phyloP scores from a whole-genome alignment of 2,113 vertebrate species.

The Poecile atricapillus region DNA sequence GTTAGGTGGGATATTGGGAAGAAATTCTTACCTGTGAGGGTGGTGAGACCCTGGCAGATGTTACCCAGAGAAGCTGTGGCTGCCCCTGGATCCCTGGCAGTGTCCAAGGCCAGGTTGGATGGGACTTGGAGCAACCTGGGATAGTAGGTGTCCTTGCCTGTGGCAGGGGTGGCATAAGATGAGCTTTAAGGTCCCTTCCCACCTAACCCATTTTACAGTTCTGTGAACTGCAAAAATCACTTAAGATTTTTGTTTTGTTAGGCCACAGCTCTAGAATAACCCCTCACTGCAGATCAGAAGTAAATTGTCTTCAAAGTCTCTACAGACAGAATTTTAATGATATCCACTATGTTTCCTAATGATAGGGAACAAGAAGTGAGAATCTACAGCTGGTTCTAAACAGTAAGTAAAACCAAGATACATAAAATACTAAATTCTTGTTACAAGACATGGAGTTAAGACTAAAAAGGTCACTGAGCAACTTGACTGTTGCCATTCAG shows the following conservation, averaged over 20 bases:
- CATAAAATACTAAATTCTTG: not conserved
- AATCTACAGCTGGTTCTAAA: not conserved
- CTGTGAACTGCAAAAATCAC: not conserved
- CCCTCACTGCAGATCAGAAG: not conserved
- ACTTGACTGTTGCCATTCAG: not conserved
- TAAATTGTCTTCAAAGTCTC: not conserved
- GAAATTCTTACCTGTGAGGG: no score
- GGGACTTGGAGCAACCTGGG: not conserved
- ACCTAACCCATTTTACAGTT: not conserved
- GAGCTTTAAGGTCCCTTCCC: not conserved
- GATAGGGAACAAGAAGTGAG: not conserved
- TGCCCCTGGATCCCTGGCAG: not conserved
- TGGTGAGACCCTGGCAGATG: not conserved
- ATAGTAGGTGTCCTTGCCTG: not conserved
- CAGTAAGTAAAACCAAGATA: not conserved
- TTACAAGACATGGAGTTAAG: not conserved
- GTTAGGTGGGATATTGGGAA: not conserved
- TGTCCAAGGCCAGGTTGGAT: rapidly evolving
- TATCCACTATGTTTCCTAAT: not conserved
- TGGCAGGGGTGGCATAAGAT: not conserved
- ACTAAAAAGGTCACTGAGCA: not conserved
- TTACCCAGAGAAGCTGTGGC: not conserved
- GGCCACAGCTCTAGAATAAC: not conserved
- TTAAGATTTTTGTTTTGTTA: not conserved
- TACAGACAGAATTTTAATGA: not conserved